These are phyloP conservation scores for Lepidocolaptes lacrymiger DNA, from an alignment of 2,797 vertebrate species.

Conservation along the genomic window DNA sequence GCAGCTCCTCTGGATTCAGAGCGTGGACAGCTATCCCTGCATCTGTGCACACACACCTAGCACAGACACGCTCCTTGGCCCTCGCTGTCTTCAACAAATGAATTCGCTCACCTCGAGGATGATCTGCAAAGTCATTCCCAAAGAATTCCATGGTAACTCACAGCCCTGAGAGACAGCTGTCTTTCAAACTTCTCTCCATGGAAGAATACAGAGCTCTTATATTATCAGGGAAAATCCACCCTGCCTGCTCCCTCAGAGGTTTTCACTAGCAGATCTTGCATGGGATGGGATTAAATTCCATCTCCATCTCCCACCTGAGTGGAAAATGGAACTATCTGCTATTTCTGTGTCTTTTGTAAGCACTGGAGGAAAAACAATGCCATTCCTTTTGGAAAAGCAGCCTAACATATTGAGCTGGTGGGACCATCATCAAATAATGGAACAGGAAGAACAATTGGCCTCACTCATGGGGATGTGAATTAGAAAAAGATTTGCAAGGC, in stretches of 20 bases:
- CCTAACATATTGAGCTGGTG: fast-evolving
- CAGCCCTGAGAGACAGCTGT: background rate
- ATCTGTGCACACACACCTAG: background rate
- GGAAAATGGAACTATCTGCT: background rate
- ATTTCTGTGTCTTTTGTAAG: background rate
- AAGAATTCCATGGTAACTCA: background rate
- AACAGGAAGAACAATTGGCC: background rate
- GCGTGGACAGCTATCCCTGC: background rate
- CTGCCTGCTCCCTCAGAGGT: fast-evolving
- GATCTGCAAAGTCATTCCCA: background rate
- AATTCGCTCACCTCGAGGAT: background rate
- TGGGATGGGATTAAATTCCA: background rate
- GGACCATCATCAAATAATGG: background rate
- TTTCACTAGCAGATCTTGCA: background rate
- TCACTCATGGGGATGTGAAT: background rate
- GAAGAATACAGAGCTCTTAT: background rate
- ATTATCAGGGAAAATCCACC: background rate
- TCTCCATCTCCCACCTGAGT: background rate
- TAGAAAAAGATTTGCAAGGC: background rate
- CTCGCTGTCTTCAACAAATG: background rate
- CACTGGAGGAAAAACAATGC: background rate
- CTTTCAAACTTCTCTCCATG: background rate
- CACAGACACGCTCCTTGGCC: background rate
- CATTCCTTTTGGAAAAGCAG: background rate
- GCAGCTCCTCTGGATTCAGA: background rate